phyloP scores from a whole-genome alignment of 2,797 vertebrate species.

The Salmo trutta region DNA sequence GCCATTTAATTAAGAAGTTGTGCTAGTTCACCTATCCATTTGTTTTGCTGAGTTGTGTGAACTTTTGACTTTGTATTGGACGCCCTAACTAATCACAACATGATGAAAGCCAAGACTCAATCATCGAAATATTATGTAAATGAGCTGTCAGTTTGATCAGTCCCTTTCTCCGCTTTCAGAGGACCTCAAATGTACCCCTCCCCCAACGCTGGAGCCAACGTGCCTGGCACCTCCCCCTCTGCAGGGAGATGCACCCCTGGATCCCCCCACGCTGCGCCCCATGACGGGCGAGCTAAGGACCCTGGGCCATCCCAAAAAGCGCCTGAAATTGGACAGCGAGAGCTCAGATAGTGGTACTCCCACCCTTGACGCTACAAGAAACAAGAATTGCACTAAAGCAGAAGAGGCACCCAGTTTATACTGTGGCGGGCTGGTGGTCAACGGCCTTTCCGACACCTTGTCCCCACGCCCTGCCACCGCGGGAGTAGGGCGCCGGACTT shows the following conservation, averaged over 20 bases:
- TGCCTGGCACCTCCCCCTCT: conserved; percentile 86
- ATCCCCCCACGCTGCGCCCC: conserved; percentile 91
- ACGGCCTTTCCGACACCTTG: conserved; percentile 71
- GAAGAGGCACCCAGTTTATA: conserved; percentile 68
- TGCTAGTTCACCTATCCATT: neutral
- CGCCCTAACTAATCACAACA: neutral
- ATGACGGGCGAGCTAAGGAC: conserved; percentile 82
- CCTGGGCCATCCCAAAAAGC: conserved; percentile 77
- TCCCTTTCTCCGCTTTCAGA: conserved; percentile 77
- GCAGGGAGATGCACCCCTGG: conserved; percentile 83
- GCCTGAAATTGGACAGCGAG: conserved; percentile 76
- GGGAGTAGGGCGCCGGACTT: conserved; percentile 80
- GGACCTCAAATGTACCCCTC: conserved; percentile 85
- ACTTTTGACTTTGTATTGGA: neutral
- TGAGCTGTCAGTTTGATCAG: neutral
- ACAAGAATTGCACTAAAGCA: conserved; percentile 71
- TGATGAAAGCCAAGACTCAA: neutral
- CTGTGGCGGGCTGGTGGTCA: conserved; percentile 72
- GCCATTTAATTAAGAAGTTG: neutral
- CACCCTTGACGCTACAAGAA: conserved; percentile 39
- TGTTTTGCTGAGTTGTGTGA: neutral
- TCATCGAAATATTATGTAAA: neutral
- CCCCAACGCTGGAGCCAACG: conserved; percentile 92
- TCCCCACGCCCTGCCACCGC: conserved; percentile 66
- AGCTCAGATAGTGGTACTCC: conserved; percentile 64